Evolutionary conservation across 37 sponge, comb jelly and placozoan species (phyloP), one percentile per base, ranked within the genome.

Genomic region (Aphrocallistes beatrix): DNA sequence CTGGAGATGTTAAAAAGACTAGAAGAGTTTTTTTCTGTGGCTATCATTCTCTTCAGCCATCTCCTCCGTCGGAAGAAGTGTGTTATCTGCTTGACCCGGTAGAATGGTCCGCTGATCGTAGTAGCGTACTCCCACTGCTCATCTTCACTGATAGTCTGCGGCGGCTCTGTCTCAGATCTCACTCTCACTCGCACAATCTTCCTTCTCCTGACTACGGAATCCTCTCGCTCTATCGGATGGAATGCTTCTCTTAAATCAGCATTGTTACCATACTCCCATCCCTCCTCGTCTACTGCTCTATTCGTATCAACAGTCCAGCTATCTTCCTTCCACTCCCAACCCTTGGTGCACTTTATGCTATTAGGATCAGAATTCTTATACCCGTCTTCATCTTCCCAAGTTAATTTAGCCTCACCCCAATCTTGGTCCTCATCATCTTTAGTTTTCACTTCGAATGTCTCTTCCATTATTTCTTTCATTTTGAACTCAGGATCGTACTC

Each of bases 201-300:
- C 75, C 75, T 3, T 60, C 75, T 60, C 34, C 21, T 60, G 3
- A 60, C 34, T 21, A 60, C n/a, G 3, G 75, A 60, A 30, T 60
- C 75, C n/a, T 19, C 75, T 60, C 25, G 75, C 34, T 60, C 75
- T 19, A 60, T 60, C n/a, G 75, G 75, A 60, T 60, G 10, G 75
- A 60, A 60, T 6, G 75, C 25, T 28, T 60, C 75, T 28, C 75
- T 60, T 37, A 37, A 82, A 23, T 39, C 83, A 19, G 83, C 38
- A 17, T 82, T 19, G 23, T 19, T 37, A 3, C 83, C 83, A 37
- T 82, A 82, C 39, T 82, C 83, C 83, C 83, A 82, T 19, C 83
- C 96, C 25, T 94, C 90, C 50, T 95, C 99, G 75, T 96, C 96
- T 0, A 92, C 92, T 75, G 96, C 99, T 81, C 96, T 86, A 90